These are phyloP conservation scores for Buphagus erythrorhynchus DNA, from an alignment of 2,797 vertebrate species.

Conservation along the genomic window DNA sequence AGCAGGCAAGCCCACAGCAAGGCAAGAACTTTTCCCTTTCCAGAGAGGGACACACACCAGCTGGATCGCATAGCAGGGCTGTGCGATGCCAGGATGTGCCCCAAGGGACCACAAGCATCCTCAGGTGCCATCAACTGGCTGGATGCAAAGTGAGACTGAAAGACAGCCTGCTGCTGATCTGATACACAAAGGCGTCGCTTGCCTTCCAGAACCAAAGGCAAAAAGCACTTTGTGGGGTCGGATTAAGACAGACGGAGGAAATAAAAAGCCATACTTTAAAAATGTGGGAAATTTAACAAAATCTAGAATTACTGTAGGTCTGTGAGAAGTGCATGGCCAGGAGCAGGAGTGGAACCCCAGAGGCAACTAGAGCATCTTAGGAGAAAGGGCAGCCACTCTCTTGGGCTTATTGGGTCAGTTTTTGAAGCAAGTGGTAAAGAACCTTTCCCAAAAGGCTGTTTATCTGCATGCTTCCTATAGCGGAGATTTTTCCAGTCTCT, in stretches of 20 bases:
- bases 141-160: background rate
- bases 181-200: background rate
- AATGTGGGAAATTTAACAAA: conserved; percentile 13
- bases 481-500: conserved; percentile 41
- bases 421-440: conserved; percentile 25
- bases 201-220: background rate
- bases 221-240: conserved; percentile 3
- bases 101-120: background rate
- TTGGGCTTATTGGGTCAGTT: conserved; percentile 17
- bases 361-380: background rate
- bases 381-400: background rate
- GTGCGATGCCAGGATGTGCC: background rate
- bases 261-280: background rate
- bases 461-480: conserved; percentile 39
- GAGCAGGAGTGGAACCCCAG: background rate
- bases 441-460: conserved; percentile 53
- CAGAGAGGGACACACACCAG: background rate
- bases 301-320: background rate
- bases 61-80: background rate
- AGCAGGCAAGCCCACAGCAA: accelerated
- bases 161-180: conserved; percentile 3
- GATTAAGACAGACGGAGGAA: conserved; percentile 13
- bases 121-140: conserved; percentile 3
- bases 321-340: background rate
- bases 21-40: background rate